These are phyloP conservation scores for Melanogrammus aeglefinus DNA, from an alignment of 2,797 vertebrate genomes.

Conservation along the genomic window DNA sequence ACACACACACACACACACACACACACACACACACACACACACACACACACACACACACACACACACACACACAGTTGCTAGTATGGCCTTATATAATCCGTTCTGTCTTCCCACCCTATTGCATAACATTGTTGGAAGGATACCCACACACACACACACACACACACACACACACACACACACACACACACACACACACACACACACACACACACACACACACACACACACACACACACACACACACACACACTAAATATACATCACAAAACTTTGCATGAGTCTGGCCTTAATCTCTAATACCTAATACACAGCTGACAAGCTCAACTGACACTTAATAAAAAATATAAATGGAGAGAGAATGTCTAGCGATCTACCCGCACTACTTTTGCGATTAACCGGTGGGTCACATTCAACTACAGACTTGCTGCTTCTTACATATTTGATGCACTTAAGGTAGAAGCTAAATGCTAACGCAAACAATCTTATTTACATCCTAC, in stretches of 20 bases:
- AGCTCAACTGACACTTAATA: neutral
- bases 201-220: constrained; percentile 25
- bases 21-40: constrained; percentile 17
- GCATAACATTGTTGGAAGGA: constrained; percentile 48
- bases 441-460: no score
- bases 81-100: constrained; percentile 46
- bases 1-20: constrained; percentile 18
- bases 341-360: no score
- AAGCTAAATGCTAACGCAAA: no score
- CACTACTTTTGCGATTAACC: no score
- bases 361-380: no score
- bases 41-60: constrained; percentile 28
- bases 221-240: constrained; percentile 25
- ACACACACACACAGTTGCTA: neutral
- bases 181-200: constrained; percentile 27
- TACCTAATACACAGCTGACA: neutral
- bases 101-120: constrained; percentile 45
- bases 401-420: no score
- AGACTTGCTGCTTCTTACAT: no score
- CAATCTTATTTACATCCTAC: no score
- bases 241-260: constrained; percentile 18
- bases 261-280: constrained; percentile 2
- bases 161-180: constrained; percentile 5
- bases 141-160: constrained; percentile 6
- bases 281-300: neutral